These are phyloP conservation scores for Tethya wilhelma DNA, from an alignment of 37 sponge, comb jelly and placozoan genomes.

Conservation along the genomic window DNA sequence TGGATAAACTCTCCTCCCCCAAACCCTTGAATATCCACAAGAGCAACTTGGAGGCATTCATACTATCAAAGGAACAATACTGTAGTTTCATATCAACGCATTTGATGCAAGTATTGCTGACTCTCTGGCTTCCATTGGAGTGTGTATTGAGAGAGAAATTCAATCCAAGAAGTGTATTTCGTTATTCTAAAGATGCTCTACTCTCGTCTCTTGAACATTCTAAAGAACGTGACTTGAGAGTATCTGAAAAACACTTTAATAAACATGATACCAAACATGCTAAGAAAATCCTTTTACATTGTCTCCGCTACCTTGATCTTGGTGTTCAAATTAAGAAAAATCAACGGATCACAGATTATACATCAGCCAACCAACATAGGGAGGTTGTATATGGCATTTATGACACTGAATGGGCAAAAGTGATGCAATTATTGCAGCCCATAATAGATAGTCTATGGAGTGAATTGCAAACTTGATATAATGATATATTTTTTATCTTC, in stretches of 20 bases:
- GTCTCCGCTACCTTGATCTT: slow-evolving; percentile 37
- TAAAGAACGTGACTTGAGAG: slow-evolving; percentile 57
- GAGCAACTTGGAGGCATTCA: slow-evolving; percentile 49
- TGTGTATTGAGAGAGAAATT: slow-evolving; percentile 22
- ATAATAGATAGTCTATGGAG: slow-evolving; percentile 18
- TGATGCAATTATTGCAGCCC: slow-evolving; percentile 7
- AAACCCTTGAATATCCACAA: slow-evolving; percentile 50
- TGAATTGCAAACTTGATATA: neutral
- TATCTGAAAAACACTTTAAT: slow-evolving; percentile 73
- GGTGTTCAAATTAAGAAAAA: slow-evolving; percentile 30
- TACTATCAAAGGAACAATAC: slow-evolving; percentile 54
- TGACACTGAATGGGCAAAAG: neutral
- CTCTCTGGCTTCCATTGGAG: slow-evolving; percentile 41
- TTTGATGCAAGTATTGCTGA: slow-evolving; percentile 39
- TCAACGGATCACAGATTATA: slow-evolving; percentile 43
- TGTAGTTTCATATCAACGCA: slow-evolving; percentile 13
- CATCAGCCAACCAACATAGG: slow-evolving; percentile 19
- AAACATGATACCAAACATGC: slow-evolving; percentile 43
- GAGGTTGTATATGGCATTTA: neutral
- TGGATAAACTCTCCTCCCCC: neutral
- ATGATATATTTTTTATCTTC: too few relatives aligned
- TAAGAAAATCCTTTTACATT: slow-evolving; percentile 58
- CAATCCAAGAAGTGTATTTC: slow-evolving; percentile 33
- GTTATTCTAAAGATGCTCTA: slow-evolving; percentile 19
- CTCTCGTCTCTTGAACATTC: slow-evolving; percentile 5